Conservation (phyloP, 2,888 invertebrate species). For the Trissolcus japonicus region DNA sequence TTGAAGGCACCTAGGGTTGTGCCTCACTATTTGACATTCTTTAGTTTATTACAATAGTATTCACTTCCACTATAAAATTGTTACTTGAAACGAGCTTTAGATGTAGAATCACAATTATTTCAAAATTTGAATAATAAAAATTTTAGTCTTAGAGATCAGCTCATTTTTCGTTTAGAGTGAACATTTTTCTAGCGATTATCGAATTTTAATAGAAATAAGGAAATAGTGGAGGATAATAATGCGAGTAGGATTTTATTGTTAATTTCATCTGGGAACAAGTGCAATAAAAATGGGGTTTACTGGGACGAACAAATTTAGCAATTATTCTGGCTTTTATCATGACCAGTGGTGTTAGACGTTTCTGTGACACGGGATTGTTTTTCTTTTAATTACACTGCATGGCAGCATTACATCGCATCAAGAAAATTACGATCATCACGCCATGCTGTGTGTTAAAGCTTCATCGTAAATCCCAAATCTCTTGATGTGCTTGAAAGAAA, state of each 20-base stretch:
- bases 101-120: slow-evolving; percentile 26
- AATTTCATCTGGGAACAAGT: background rate
- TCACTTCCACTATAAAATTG: slow-evolving; percentile 32
- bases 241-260: background rate
- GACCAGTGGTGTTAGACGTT: slow-evolving; percentile 32
- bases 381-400: slow-evolving; percentile 59
- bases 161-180: background rate
- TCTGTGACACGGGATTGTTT: slow-evolving; percentile 16
- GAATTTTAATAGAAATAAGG: too few species aligned
- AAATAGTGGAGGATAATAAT: too few species aligned
- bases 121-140: background rate
- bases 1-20: background rate
- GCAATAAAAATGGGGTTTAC: background rate
- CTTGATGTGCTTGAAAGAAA: slow-evolving; percentile 27
- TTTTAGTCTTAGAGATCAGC: too few species aligned
- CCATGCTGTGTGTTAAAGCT: slow-evolving; percentile 44
- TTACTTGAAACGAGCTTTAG: slow-evolving; percentile 40
- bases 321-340: slow-evolving; percentile 43
- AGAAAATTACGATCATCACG: slow-evolving; percentile 23
- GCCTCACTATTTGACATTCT: too few species aligned
- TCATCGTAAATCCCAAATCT: slow-evolving; percentile 27
- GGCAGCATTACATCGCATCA: slow-evolving; percentile 52
- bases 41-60: slow-evolving; percentile 40
- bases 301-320: slow-evolving; percentile 11
- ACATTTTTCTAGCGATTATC: too few species aligned